Evolutionary conservation across 2,797 vertebrate species (phyloP), one percentile per base, ranked within the genome.

Genomic region (Hippocampus kuda): DNA sequence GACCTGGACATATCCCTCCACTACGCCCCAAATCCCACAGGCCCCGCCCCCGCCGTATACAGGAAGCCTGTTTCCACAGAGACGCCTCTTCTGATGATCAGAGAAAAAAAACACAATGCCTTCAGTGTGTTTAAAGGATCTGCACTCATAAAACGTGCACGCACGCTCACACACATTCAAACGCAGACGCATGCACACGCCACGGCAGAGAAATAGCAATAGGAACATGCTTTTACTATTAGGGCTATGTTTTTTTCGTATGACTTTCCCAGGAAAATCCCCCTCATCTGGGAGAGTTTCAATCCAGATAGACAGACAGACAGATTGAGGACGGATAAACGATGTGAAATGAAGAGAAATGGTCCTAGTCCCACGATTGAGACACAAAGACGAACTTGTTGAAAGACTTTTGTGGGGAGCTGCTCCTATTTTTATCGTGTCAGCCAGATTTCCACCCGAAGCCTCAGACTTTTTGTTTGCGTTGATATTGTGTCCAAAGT

Each of bases 261-360:
- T 81, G 85, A 89, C 86, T 87, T 90, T 90, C 84, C 85, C 85
- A 88, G 88, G 87, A 90, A 90, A 89, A 88, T 87, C 84, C 88
- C 86, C 88, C 83, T 87, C 85, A 81, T 84, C 85, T 83, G 86
- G 70, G 62, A 75, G 81, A 78, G 80, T 80, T 83, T 79, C 49
- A 30, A 78, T 75, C 77, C 83, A 88, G 84, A 86, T 86, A 89
- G 86, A 87, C 86, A 86, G 75, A 76, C 74, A 60, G 69, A 81
- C 70, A 16, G 15, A 46, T 15, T 16, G 13, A 46, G 3, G 13
- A 34, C 34, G 34, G 34, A 38, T 34, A 22, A 38, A 34, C 59
- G 2, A 34, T 38, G 30, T 38, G 34, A 62, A 41, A 38, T 62
- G 34, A 10, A n/a, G 64, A 76, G 69, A 69, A 75, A 70, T 7